Conservation (phyloP, 2,113 vertebrate species). For the Larimichthys crocea region DNA sequence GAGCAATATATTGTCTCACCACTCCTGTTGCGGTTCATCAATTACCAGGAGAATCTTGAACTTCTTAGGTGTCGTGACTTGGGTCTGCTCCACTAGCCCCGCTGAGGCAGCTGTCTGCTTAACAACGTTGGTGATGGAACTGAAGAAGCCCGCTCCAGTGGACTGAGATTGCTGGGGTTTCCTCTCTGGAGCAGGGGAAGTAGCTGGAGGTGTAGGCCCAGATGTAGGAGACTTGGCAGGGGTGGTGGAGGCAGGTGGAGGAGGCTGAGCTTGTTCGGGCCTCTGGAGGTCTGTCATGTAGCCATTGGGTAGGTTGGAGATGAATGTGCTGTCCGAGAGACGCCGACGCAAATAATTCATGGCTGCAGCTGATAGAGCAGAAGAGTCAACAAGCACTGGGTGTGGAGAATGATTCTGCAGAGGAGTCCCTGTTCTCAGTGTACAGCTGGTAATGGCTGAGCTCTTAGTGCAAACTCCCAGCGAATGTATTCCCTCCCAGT, state of each 20-base stretch:
- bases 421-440: constrained; percentile 62
- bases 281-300: constrained; percentile 96
- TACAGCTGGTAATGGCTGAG: constrained; percentile 69
- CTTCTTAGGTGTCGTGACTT: constrained; percentile 85
- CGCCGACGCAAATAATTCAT: constrained; percentile 97
- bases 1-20: constrained; percentile 83
- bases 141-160: constrained; percentile 89
- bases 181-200: constrained; percentile 79
- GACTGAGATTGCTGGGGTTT: constrained; percentile 78
- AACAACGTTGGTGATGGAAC: constrained; percentile 93
- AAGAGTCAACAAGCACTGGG: constrained; percentile 39
- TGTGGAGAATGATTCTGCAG: constrained; percentile 58
- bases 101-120: constrained; percentile 94
- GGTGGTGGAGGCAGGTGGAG: constrained; percentile 70
- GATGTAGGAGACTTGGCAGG: constrained; percentile 79
- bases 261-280: constrained; percentile 77
- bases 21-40: constrained; percentile 93
- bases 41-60: constrained; percentile 94
- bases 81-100: constrained; percentile 88
- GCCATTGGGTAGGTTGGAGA: constrained; percentile 96
- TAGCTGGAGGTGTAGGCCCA: constrained; percentile 73
- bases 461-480: constrained; percentile 70
- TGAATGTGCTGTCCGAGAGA: constrained; percentile 97
- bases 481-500: constrained; percentile 75
- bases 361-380: constrained; percentile 75